phyloP scores from a whole-genome alignment of 2,888 invertebrate genomes.

The Cataglyphis altisquamis region DNA sequence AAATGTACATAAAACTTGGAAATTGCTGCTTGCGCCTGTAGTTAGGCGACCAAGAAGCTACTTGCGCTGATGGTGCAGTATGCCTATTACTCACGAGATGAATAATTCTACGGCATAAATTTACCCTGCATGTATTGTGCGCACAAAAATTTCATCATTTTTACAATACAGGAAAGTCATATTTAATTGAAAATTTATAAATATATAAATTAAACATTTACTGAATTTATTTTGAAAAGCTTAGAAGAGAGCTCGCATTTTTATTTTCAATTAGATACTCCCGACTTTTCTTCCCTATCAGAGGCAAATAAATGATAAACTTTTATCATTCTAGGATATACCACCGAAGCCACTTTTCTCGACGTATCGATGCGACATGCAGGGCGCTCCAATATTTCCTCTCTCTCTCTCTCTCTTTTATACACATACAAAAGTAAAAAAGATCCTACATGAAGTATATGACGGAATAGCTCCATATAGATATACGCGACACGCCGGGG shows the following conservation, averaged over 20 bases:
- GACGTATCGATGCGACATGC: slow-evolving; percentile 59
- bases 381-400: slow-evolving; percentile 65
- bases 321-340: slow-evolving; percentile 65
- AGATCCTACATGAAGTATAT: slow-evolving; percentile 56
- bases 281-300: slow-evolving; percentile 26
- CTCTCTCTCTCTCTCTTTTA: slow-evolving; percentile 17
- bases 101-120: neutral
- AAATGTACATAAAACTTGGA: neutral
- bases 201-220: neutral
- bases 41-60: slow-evolving; percentile 61
- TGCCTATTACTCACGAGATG: neutral
- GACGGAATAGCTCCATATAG: slow-evolving; percentile 55
- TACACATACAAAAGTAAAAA: slow-evolving; percentile 38
- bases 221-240: neutral
- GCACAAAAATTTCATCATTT: neutral
- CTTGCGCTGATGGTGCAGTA: slow-evolving; percentile 45
- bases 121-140: neutral
- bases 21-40: slow-evolving; percentile 51
- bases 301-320: slow-evolving; percentile 62
- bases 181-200: neutral
- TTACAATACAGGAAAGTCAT: neutral
- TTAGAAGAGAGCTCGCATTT: neutral
- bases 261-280: slow-evolving; percentile 42
- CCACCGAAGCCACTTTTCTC: slow-evolving; percentile 64
- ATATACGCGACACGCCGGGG: slow-evolving; percentile 47